These are phyloP conservation scores for Carassius carassius DNA, from an alignment of 2,113 vertebrate genomes.

Conservation along the genomic window DNA sequence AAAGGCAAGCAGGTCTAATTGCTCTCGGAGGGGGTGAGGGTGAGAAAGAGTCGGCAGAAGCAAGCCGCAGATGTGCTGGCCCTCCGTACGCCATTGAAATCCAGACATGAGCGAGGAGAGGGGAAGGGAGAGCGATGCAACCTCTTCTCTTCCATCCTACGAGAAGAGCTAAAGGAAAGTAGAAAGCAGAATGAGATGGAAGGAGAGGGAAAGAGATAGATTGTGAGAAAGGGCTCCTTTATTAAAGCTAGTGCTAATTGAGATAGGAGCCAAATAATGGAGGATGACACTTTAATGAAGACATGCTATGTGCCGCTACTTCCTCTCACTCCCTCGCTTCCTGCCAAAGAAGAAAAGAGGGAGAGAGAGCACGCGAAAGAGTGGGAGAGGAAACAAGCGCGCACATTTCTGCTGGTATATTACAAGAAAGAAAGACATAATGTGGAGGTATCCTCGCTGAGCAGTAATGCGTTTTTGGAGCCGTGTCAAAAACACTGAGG, in stretches of 20 bases:
- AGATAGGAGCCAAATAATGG: constrained; percentile 82
- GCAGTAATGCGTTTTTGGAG: constrained; percentile 75
- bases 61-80: constrained; percentile 55
- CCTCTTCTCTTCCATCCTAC: constrained; percentile 25
- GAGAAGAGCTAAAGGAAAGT: background rate
- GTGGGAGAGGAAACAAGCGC: constrained; percentile 58
- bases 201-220: constrained; percentile 47
- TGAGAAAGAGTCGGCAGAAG: constrained; percentile 59
- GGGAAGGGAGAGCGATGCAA: constrained; percentile 18
- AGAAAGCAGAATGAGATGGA: constrained; percentile 57
- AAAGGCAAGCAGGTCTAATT: constrained; percentile 76
- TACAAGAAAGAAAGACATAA: constrained; percentile 68
- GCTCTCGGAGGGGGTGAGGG: constrained; percentile 77
- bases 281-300: constrained; percentile 84
- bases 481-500: constrained; percentile 74
- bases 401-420: constrained; percentile 54
- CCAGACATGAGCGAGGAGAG: constrained; percentile 14
- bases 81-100: constrained; percentile 29
- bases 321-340: constrained; percentile 68
- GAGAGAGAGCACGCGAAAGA: constrained; percentile 51
- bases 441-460: constrained; percentile 62
- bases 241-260: constrained; percentile 84
- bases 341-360: constrained; percentile 51
- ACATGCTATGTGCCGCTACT: constrained; percentile 75
- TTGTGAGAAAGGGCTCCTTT: constrained; percentile 70